Base-by-base conservation (phyloP, 2,797 vertebrate species). In the Gorsachius magnificus region DNA sequence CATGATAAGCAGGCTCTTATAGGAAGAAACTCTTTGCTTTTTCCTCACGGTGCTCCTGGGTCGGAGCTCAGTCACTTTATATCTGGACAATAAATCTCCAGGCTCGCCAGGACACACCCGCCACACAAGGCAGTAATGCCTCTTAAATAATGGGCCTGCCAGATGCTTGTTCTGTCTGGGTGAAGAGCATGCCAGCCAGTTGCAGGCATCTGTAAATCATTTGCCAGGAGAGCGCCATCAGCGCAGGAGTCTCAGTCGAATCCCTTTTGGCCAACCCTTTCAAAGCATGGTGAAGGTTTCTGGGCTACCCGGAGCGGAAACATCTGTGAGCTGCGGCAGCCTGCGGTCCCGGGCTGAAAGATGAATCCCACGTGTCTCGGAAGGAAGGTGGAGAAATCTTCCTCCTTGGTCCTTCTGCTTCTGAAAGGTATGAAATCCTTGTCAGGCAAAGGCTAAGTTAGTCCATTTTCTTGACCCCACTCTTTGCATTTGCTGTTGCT, bases 61-160 rank as follows among this genome's bases (percentile, higher is more conserved):
- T 69, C 84, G 51, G 87, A 89, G 41, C 91, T 94, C 89, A 91
- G 91, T 78, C 91, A 31, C 61, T 96, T 93, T 68, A 6, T 96
- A 93, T 96, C 94, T 95, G 87, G 77, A 87, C 72, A 75, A 56
- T 95, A 95, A 95, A 96, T 97, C 94, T 95, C 84, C 56, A 41
- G 71, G 63, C 87, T 95, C 82, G 79, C 71, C 72, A 57, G 84
- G 61, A 54, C 89, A 81, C 96, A 88, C 93, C 94, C 94, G 18
- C 81, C 64, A 31, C 10, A 14, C 45, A n/a, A 83, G 75, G 79
- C 84, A 91, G 78, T 64, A 50, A 35, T 72, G 89, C 53, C 51
- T 81, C 65, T 66, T 81, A 66, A 95, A 36, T 96, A 93, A 92
- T 89, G 82, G 69, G 45, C 76, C 82, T 96, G 91, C 87, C 96